Evolutionary conservation across 2,113 vertebrate genomes (phyloP), one percentile per base, ranked within the genome.

Genomic region (Tympanuchus pallidicinctus): DNA sequence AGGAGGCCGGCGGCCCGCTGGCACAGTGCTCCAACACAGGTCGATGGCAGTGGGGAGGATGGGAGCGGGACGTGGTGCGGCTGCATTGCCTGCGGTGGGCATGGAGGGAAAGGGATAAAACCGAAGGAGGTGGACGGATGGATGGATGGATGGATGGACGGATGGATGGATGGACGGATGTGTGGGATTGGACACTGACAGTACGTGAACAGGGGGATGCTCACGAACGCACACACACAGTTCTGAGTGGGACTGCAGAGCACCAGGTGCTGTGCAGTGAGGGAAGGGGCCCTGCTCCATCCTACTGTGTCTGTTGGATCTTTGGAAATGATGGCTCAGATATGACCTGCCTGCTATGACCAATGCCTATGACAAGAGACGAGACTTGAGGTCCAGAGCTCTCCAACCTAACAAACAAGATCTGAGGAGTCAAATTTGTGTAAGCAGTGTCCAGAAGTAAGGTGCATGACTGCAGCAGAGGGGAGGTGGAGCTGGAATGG

Each of bases 11-110:
- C 79, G 65, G 96, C 95, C 94, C 96, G 52, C 52, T 54, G 52
- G 52, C 52, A 54, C 8, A 27, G 52, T 30, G 52, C 52, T 54
- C 27, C 27, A 97, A 97, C 96, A 97, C 97, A 97, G 97, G 97
- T 97, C 98, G 93, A 98, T 98, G 97, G 96, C 86, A 93, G 98
- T 97, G 15, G 52, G 27, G 27, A 8, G 27, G 52, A 30, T 54
- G 52, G 27, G 52, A 54, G 52, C 9, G 52, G 52, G 27, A 54
- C 15, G 9, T 54, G 52, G 52, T 28, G 52, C 3, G 27, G 52
- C 15, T 27, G 16, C 52, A 54, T 16, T 30, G 27, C 61, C 70
- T 8, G 3, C 5, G 27, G 6, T 2, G 3, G 25, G 34, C 38
- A 9, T 3, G 65, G 17, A 32, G 34, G 1, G 4, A 50, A 38